Percentiles rank a stretch among this genome's conserved stretches.
phyloP scores from a whole-genome alignment of 2,888 invertebrate species.

The Drosophila vallismaia region DNA sequence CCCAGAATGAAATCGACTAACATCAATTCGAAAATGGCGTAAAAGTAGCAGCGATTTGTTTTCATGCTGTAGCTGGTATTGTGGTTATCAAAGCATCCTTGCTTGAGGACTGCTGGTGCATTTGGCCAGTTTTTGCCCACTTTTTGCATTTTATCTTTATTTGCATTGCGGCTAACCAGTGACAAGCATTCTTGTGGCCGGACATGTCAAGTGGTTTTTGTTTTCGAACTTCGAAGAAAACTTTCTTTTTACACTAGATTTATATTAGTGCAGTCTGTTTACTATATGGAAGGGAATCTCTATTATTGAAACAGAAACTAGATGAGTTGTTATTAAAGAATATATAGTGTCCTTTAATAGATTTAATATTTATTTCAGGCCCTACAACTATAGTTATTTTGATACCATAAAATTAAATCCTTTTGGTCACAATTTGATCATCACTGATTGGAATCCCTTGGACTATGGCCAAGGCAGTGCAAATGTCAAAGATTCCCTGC shows the following conservation, averaged over 20 bases:
- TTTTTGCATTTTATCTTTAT: slow-evolving; percentile 61
- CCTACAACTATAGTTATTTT: no score
- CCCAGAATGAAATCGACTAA: slow-evolving; percentile 50
- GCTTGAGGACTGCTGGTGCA: slow-evolving; percentile 23
- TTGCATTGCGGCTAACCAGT: slow-evolving; percentile 68
- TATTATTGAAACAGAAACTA: not conserved
- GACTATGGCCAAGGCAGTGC: slow-evolving; percentile 29
- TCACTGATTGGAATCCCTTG: slow-evolving; percentile 11
- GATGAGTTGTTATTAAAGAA: not conserved
- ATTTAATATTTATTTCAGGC: not conserved
- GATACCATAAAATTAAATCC: not conserved
- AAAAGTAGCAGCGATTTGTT: slow-evolving; percentile 54
- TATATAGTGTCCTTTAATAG: not conserved
- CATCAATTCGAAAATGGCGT: slow-evolving; percentile 68
- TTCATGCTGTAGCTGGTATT: slow-evolving; percentile 34
- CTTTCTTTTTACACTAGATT: slow-evolving; percentile 31
- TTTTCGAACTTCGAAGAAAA: slow-evolving; percentile 54
- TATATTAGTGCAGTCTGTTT: not conserved
- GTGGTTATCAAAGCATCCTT: slow-evolving; percentile 26
- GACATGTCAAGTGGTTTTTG: slow-evolving; percentile 48
- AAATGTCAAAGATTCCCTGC: slow-evolving; percentile 38
- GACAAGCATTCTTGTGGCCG: slow-evolving; percentile 53
- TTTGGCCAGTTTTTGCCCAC: slow-evolving; percentile 38
- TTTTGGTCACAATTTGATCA: not conserved
- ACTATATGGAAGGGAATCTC: not conserved